A percentile compares a stretch with the other conserved stretches of the same genome.
Conservation (phyloP, 2,797 vertebrate species). For the Crenuchus spilurus region DNA sequence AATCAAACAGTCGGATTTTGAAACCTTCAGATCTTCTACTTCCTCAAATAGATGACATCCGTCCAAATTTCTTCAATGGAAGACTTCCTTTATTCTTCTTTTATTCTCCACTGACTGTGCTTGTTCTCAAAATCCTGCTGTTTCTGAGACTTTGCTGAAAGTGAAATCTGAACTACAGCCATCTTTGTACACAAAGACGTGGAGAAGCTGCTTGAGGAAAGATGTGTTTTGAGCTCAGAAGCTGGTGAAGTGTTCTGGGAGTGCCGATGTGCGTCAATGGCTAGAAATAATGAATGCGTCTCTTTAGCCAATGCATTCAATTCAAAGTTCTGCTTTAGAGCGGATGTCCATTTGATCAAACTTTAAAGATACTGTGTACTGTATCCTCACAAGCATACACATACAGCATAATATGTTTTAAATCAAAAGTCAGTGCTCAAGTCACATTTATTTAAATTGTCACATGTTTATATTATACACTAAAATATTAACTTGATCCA, state of each 20-base stretch:
- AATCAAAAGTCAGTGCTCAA: not conserved
- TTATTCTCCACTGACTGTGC: not conserved
- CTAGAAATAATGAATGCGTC: conserved; percentile 49
- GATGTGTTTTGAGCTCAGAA: conserved; percentile 22
- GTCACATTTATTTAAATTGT: too few species aligned
- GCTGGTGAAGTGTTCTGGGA: conserved; percentile 33
- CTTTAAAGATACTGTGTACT: not conserved
- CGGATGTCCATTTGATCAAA: not conserved
- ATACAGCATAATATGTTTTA: not conserved
- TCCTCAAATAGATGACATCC: not conserved
- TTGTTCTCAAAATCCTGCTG: conserved; percentile 11
- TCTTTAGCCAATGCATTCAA: conserved; percentile 35
- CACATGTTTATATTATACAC: too few species aligned
- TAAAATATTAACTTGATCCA: too few species aligned
- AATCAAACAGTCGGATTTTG: not conserved
- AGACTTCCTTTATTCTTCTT: not conserved
- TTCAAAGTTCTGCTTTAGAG: conserved; percentile 20
- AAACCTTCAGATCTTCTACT: not conserved
- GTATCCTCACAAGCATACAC: not conserved
- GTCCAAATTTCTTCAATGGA: not conserved
- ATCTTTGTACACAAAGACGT: conserved; percentile 4
- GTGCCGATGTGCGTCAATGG: conserved; percentile 39
- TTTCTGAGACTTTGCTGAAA: conserved; percentile 18
- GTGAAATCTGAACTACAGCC: conserved; percentile 12
- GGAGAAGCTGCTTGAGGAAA: not conserved